Percentiles rank a stretch among this genome's conserved stretches.
Conservation (phyloP, 2,113 vertebrate genomes). For the Plecturocebus donacophilus region DNA sequence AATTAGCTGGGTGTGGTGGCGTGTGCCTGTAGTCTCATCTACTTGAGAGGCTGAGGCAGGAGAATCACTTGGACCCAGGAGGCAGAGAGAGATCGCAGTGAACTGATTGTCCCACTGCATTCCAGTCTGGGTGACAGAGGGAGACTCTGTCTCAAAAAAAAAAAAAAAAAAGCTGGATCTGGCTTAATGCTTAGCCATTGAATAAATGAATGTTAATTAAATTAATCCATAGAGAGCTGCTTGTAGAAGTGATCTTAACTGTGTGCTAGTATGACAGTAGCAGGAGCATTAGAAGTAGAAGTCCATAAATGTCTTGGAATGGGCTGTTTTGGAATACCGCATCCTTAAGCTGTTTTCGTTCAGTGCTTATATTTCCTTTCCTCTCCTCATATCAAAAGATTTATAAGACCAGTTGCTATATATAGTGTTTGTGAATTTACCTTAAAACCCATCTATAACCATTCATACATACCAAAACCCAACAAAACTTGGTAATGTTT, state of each 20-base stretch:
- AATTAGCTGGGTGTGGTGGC: too few relatives aligned
- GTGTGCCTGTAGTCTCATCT: too few relatives aligned
- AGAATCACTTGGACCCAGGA: too few relatives aligned
- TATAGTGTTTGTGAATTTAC: background rate
- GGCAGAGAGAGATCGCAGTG: too few relatives aligned
- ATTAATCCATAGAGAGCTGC: background rate
- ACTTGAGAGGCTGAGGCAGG: too few relatives aligned
- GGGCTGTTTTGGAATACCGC: background rate
- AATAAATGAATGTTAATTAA: background rate
- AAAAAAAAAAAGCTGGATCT: background rate
- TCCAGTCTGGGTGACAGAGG: too few relatives aligned
- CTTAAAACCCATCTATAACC: background rate
- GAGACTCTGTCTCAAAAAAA: too few relatives aligned
- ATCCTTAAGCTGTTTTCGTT: background rate
- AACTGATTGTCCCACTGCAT: too few relatives aligned
- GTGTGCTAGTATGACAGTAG: background rate
- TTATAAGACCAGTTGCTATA: background rate
- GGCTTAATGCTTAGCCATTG: background rate
- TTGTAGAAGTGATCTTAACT: background rate
- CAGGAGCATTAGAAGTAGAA: fast-evolving
- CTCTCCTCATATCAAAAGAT: background rate
- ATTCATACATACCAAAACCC: background rate
- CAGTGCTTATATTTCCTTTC: background rate
- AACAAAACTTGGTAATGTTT: background rate
- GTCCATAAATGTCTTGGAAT: fast-evolving